Base-by-base conservation (phyloP, 1,140 invertebrate species). In the Micrasema longulum region DNA sequence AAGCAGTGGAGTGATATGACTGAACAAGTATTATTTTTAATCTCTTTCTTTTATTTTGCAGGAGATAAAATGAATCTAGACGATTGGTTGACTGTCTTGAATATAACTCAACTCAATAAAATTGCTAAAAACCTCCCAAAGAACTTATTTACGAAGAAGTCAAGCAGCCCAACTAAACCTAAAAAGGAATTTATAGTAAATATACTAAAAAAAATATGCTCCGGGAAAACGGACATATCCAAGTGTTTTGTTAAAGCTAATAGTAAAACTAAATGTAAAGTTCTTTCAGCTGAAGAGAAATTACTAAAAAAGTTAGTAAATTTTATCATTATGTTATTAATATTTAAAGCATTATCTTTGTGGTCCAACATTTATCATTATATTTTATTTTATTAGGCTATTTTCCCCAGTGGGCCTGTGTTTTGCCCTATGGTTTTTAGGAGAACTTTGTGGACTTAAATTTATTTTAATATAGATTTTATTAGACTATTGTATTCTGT, bases 31-130 rank as follows among this genome's bases (percentile, higher is more conserved):
- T n/a, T n/a, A n/a, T n/a, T n/a, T n/a, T n/a, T 55, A 55, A 22
- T 69, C 11, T 45, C 16, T 12, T 60, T 57, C 12, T 18, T 60
- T 48, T 50, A 11, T 50, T 31, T 63, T 71, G 3, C 43, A 71
- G 69, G 64, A 4, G 9, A 10, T 18, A 2, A 53, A 1, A 72
- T 75, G 66, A 48, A 66, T 10, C 43, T 69, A 12, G 63, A 69
- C 1, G 70, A 75, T 10, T 75, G 67, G 60, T 16, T 64, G 14
- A 3, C 16, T 22, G 45, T 72, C 11, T 57, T 72, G 31, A 60
- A 11, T 11, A 41, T 14, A 60, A 16, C 7, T 9, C 36, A 60
- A 12, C 10, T 60, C 14, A 16, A 18, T 0, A 22, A 18, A 60
- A 9, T 60, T 60, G 16, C 16, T 2, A 60, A 18, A 22, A n/a